Base-by-base conservation (phyloP, 2,113 vertebrate genomes). In the Gymnocephalus cernua region DNA sequence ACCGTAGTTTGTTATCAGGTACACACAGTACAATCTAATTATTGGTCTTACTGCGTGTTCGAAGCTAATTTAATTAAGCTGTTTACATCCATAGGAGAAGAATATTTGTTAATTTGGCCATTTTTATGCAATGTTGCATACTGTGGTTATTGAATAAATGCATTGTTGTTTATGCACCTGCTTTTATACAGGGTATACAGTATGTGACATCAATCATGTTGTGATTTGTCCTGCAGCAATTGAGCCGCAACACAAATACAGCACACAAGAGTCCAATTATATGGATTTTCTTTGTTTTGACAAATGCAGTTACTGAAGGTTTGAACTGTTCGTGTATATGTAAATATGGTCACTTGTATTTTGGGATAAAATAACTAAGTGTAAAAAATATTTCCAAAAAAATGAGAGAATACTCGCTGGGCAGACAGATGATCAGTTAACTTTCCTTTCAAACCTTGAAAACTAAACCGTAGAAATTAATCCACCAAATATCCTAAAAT, bases 11-110 rank as follows among this genome's bases (percentile, higher is more conserved):
- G 41, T 71, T 61, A 65, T 62, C 32, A 47, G 21, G 29, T 62
- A 78, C 74, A 76, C 44, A 73, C 51, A 72, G n/a, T n/a, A 58
- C 41, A 61, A 32, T 75, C 75, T 63, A 48, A 79, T 77, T 77
- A 70, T 58, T 84, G 19, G 44, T 51, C 19, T 23, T 44, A 23
- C 38, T 68, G 62, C 2, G 0, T 54, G 19, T 74, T n/a, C 67
- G 48, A 68, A 27, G 21, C 32, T 45, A 65, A 66, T 69, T 44
- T 69, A 27, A 81, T 87, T 65, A 77, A 25, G 51, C n/a, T 69
- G 44, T 84, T 87, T 27, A 65, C 67, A 84, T 77, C 62, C 68
- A 70, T 2, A 81, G 65, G 57, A 72, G 65, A 59, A 45, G 14
- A 82, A 81, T 35, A 25, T 29, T 67, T 76, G 66, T 50, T 79